A percentile compares a stretch with the other conserved stretches of the same genome.
These are phyloP conservation scores for Hirtodrosophila cameraria DNA, from an alignment of 2,888 invertebrate species.

Conservation along the genomic window DNA sequence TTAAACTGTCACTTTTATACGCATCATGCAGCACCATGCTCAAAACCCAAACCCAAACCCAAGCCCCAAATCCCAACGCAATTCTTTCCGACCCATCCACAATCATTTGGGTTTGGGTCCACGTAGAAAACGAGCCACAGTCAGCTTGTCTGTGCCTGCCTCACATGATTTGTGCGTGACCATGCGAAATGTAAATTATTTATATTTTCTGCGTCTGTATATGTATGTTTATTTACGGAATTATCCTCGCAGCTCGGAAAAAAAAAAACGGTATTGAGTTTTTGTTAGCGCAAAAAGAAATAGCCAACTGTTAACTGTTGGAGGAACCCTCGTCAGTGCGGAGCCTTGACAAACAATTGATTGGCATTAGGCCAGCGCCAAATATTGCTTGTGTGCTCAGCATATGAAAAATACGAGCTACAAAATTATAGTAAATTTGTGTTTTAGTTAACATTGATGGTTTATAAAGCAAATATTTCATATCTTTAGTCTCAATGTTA, in stretches of 20 bases:
- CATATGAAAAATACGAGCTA: slow-evolving; percentile 27
- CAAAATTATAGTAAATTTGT: slow-evolving; percentile 33
- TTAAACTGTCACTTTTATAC: slow-evolving; percentile 71
- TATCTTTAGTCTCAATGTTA: not conserved
- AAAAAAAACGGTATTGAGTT: slow-evolving; percentile 31
- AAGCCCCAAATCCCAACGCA: slow-evolving; percentile 25
- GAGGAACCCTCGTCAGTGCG: slow-evolving; percentile 41
- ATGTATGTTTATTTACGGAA: slow-evolving; percentile 23
- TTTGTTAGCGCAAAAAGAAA: slow-evolving; percentile 15
- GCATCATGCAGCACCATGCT: slow-evolving; percentile 56
- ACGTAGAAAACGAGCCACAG: slow-evolving; percentile 10
- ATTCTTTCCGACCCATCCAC: slow-evolving; percentile 14
- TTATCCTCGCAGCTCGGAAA: slow-evolving; percentile 23
- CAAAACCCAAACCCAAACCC: slow-evolving; percentile 13
- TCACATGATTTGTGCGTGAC: slow-evolving; percentile 72
- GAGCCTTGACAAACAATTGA: slow-evolving; percentile 48
- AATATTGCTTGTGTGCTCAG: slow-evolving; percentile 32
- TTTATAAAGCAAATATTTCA: not conserved
- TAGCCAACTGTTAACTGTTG: slow-evolving; percentile 45
- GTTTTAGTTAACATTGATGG: slow-evolving; percentile 14
- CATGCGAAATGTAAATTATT: slow-evolving; percentile 76
- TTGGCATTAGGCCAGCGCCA: slow-evolving; percentile 48
- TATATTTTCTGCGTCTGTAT: slow-evolving; percentile 29
- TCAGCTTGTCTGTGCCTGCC: slow-evolving; percentile 20
- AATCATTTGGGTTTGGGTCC: not conserved